Evolutionary conservation across 1,140 invertebrate species (phyloP).

Genomic region (Sinonovacula constricta): DNA sequence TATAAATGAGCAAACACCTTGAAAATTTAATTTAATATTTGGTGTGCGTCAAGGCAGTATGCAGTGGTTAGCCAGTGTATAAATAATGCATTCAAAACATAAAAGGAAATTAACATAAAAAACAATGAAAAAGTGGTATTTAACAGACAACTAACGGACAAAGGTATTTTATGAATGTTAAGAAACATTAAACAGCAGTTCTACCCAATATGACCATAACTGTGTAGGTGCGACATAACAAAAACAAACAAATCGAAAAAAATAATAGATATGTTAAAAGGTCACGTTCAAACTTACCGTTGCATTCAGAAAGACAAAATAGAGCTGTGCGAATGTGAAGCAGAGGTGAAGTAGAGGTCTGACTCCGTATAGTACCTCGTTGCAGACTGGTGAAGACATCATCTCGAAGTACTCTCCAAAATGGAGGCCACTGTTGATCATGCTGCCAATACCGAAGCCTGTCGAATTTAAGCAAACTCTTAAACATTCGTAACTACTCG

Average conservation of each 20-base stretch:
- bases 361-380: slow-evolving; percentile 81
- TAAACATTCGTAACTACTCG: too few species aligned
- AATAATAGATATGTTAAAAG: not conserved
- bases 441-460: slow-evolving; percentile 97
- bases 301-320: slow-evolving; percentile 99
- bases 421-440: slow-evolving; percentile 96
- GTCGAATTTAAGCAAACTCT: slow-evolving; percentile 61
- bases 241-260: not conserved
- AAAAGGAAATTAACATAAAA: not conserved
- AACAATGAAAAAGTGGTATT: not conserved
- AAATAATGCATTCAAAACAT: too few species aligned
- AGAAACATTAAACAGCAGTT: too few species aligned
- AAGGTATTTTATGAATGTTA: not conserved
- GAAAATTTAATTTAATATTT: too few species aligned
- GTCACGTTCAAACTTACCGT: slow-evolving; percentile 82
- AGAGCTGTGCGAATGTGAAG: slow-evolving; percentile 99
- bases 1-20: too few species aligned
- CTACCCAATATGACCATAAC: too few species aligned
- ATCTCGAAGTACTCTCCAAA: slow-evolving; percentile 68
- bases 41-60: too few species aligned
- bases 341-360: slow-evolving; percentile 96
- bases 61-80: too few species aligned
- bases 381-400: slow-evolving; percentile 52
- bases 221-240: not conserved
- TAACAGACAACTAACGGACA: not conserved